Evolutionary conservation across 2,113 vertebrate genomes (phyloP), one percentile per base, ranked within the genome.

Genomic region (Periophthalmodon schlosseri): DNA sequence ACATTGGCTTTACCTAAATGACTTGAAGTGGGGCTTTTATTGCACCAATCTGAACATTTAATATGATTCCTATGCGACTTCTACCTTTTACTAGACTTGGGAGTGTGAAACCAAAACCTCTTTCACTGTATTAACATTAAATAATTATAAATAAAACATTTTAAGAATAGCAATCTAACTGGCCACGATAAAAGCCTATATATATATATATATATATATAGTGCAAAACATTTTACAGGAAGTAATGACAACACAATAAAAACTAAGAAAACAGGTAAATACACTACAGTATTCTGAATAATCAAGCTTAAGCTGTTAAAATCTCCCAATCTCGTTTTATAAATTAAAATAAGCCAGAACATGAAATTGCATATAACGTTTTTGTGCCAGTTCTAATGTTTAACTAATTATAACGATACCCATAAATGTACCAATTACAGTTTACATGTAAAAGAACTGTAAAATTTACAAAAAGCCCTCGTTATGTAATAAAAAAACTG

Each of bases 291-390:
- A 14, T 10, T 44, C 20, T 49, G 3, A 50, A 69, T 72, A 65
- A 49, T 61, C 0, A 74, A 0, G 71, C 16, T 60, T 23, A 75
- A 76, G 74, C 81, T 0, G 54, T 39, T 33, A 66, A 11, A 65
- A 44, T 0, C 72, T 88, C 79, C 80, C 77, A 63, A 74, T 68
- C 10, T 64, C 9, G 34, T 56, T 14, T 69, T 72, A 87, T 81
- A 87, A 87, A 80, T 91, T 61, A 87, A 73, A 80, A 46, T 24
- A 61, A 0, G 18, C 68, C 58, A 83, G 78, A 78, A 54, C 1
- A 24, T 39, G 28, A 21, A 80, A 57, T 63, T 81, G 61, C 68
- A 65, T 68, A 57, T 64, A 65, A 13, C 28, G 57, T 15, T 56
- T 56, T 56, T 23, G 47, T 84, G 78, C 84, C 78, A 79, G 60